phyloP scores from a whole-genome alignment of 64 coral and sea anemone species.

The Exaiptasia diaphana region DNA sequence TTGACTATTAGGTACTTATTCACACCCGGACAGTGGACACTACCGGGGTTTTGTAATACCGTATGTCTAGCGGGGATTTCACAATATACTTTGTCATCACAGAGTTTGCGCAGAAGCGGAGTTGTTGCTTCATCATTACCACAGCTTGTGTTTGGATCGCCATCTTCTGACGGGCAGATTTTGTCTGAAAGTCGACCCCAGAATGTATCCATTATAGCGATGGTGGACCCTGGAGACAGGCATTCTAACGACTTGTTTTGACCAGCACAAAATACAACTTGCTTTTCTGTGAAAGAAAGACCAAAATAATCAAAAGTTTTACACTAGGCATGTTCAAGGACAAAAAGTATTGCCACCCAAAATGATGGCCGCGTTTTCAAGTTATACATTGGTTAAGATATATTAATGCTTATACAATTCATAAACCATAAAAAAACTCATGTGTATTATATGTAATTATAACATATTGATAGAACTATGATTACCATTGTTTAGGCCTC shows the following conservation, averaged over 20 bases:
- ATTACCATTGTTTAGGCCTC: too few species aligned
- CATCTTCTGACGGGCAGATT: conserved; percentile 81
- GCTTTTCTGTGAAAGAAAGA: conserved; percentile 53
- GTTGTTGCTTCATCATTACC: conserved; percentile 32
- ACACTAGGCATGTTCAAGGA: not conserved
- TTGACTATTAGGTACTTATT: conserved; percentile 85
- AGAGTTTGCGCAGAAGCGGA: conserved; percentile 45
- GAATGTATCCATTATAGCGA: conserved; percentile 77
- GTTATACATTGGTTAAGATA: not conserved
- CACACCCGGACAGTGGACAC: conserved; percentile 70
- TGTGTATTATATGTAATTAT: not conserved
- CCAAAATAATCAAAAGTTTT: not conserved
- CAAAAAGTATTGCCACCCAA: not conserved
- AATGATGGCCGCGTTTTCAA: not conserved
- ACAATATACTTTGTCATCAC: conserved; percentile 79
- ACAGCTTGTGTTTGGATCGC: conserved; percentile 66
- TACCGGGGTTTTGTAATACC: conserved; percentile 62
- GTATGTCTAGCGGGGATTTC: conserved; percentile 78
- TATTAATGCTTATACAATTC: not conserved
- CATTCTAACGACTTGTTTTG: conserved; percentile 92
- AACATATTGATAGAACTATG: not conserved
- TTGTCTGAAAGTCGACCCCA: conserved; percentile 73
- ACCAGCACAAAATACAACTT: conserved; percentile 76
- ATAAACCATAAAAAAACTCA: not conserved
- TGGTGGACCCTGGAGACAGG: conserved; percentile 85